A percentile compares a stretch with the other conserved stretches of the same genome.
These are phyloP conservation scores for Micronycteris hirsuta DNA, from an alignment of 2,113 vertebrate species.

Conservation along the genomic window DNA sequence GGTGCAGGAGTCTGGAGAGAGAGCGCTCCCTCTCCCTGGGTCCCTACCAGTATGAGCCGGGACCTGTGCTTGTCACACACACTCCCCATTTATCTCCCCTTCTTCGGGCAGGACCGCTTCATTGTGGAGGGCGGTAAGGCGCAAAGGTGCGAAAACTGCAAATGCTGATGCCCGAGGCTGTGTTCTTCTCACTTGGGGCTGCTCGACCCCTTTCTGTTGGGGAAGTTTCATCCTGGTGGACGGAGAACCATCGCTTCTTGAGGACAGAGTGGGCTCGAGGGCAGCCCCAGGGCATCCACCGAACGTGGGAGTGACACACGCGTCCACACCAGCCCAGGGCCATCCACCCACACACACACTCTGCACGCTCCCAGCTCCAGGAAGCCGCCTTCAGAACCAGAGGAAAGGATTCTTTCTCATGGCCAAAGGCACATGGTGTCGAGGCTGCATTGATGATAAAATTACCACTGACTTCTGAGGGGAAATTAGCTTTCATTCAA, in stretches of 20 bases:
- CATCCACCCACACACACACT: neutral
- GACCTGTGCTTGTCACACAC: neutral
- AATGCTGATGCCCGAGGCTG: neutral
- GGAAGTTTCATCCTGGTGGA: neutral
- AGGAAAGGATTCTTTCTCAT: neutral
- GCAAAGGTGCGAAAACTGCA: neutral
- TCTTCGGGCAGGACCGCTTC: neutral
- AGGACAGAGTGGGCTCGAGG: neutral
- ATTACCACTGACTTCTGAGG: neutral
- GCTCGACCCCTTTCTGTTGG: neutral
- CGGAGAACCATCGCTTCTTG: neutral
- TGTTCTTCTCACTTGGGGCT: neutral
- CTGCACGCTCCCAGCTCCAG: neutral
- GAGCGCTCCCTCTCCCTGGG: neutral
- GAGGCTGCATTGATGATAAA: neutral
- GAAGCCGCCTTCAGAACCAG: neutral
- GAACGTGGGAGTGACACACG: no score
- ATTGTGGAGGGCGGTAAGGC: neutral
- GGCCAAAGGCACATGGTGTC: neutral
- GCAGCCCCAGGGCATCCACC: neutral
- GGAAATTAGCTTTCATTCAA: neutral
- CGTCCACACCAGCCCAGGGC: neutral
- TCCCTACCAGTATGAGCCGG: neutral
- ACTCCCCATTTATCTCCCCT: neutral
- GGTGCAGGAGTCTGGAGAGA: neutral